Conservation (phyloP, 37 sponge, comb jelly and placozoan species). For the Aplysina aerophoba region DNA sequence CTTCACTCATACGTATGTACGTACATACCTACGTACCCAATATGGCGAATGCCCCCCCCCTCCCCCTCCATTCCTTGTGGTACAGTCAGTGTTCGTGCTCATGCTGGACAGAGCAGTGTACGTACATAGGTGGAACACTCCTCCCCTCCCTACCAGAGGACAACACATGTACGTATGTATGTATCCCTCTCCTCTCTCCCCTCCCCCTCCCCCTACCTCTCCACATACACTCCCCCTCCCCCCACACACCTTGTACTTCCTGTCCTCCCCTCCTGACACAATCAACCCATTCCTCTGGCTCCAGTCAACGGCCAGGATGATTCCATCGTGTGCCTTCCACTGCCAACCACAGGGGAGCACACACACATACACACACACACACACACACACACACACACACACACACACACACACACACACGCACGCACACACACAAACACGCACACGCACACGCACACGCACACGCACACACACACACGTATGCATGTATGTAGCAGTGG, state of each 20-base stretch:
- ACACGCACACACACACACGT: not conserved
- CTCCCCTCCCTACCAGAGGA: too few relatives aligned
- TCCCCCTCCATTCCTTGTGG: too few relatives aligned
- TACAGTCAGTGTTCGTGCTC: too few relatives aligned
- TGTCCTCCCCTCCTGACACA: slow-evolving; percentile 95
- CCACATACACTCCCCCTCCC: too few relatives aligned
- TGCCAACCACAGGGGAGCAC: not conserved
- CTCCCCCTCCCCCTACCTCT: too few relatives aligned
- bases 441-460: not conserved
- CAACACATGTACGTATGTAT: too few relatives aligned
- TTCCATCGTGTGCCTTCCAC: slow-evolving; percentile 98
- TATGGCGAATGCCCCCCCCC: too few relatives aligned
- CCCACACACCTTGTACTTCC: slow-evolving; percentile 85
- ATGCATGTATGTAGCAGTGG: too few relatives aligned
- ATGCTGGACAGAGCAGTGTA: too few relatives aligned
- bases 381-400: not conserved
- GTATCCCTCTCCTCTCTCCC: too few relatives aligned
- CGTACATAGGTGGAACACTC: too few relatives aligned
- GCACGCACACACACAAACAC: too few relatives aligned
- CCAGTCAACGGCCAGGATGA: slow-evolving; percentile 91
- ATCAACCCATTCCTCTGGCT: slow-evolving; percentile 79
- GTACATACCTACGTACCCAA: slow-evolving; percentile 35
- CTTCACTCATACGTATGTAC: slow-evolving; percentile 10
- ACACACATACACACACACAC: not conserved
- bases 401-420: not conserved